phyloP scores from a whole-genome alignment of 2,888 invertebrate genomes.

The Oligia strigilis region DNA sequence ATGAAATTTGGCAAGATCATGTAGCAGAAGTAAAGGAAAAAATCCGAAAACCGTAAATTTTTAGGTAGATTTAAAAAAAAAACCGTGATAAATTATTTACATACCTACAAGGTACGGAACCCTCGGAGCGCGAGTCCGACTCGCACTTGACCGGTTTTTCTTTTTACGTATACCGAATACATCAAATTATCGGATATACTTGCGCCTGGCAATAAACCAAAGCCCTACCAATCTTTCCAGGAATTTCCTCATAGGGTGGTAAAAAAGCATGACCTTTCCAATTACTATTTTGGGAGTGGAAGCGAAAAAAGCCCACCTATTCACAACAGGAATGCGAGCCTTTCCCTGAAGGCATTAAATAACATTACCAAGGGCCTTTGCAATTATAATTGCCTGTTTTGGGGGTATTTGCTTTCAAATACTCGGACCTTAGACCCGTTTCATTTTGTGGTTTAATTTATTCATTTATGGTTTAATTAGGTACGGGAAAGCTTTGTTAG shows the following conservation, averaged over 20 bases:
- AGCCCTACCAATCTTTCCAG: neutral
- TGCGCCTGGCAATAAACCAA: neutral
- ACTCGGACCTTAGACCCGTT: slow-evolving; percentile 56
- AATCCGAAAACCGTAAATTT: no score
- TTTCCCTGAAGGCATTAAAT: slow-evolving; percentile 51
- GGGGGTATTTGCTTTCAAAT: slow-evolving; percentile 62
- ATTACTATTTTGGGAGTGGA: slow-evolving; percentile 31
- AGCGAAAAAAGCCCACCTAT: slow-evolving; percentile 39
- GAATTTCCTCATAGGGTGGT: slow-evolving; percentile 15
- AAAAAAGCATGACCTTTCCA: slow-evolving; percentile 38
- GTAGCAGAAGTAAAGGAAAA: no score
- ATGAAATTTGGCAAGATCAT: no score
- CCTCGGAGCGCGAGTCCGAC: no score
- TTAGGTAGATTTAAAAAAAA: no score
- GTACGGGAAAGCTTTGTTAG: slow-evolving; percentile 36
- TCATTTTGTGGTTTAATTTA: slow-evolving; percentile 61
- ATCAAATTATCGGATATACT: slow-evolving; percentile 15
- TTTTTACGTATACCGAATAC: neutral
- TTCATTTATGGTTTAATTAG: slow-evolving; percentile 64
- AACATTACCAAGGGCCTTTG: slow-evolving; percentile 48
- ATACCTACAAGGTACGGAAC: no score
- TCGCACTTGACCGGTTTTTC: neutral
- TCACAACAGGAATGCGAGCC: slow-evolving; percentile 27
- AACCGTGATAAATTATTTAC: no score
- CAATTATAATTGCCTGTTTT: slow-evolving; percentile 63